A percentile compares a stretch with the other conserved stretches of the same genome.
Conservation (phyloP, 2,797 vertebrate species). For the Pseudotriccus pelzelni region DNA sequence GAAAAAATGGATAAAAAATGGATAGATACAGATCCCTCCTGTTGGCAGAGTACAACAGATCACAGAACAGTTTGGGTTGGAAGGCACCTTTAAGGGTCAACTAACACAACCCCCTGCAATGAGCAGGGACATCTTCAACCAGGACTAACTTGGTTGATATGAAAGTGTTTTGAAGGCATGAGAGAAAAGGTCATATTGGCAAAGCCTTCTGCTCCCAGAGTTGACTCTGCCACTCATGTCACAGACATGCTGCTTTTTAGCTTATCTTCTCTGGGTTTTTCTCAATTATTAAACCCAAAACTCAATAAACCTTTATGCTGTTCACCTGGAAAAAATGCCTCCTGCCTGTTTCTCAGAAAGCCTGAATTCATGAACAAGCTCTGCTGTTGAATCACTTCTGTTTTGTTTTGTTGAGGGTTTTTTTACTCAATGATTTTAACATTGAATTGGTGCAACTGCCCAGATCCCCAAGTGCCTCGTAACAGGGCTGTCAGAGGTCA, state of each 20-base stretch:
- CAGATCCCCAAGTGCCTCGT: background rate
- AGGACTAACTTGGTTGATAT: background rate
- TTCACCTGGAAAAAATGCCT: background rate
- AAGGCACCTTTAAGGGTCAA: background rate
- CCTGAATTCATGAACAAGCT: background rate
- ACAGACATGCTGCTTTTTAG: background rate
- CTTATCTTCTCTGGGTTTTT: background rate
- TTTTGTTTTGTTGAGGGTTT: background rate
- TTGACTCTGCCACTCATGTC: background rate
- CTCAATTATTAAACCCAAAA: background rate
- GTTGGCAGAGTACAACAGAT: background rate
- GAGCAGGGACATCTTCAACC: background rate
- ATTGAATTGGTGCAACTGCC: background rate
- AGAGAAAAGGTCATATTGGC: background rate
- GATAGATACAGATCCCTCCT: background rate
- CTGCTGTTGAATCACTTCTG: background rate
- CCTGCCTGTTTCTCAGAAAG: background rate
- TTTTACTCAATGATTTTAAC: background rate
- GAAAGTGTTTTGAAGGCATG: background rate
- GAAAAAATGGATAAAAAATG: background rate
- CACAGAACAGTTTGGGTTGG: background rate
- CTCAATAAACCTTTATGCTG: background rate
- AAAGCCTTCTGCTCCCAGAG: background rate
- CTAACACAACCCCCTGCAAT: background rate
- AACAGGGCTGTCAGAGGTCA: background rate